Evolutionary conservation across 2,113 vertebrate genomes (phyloP).

Genomic region (Talpa occidentalis): DNA sequence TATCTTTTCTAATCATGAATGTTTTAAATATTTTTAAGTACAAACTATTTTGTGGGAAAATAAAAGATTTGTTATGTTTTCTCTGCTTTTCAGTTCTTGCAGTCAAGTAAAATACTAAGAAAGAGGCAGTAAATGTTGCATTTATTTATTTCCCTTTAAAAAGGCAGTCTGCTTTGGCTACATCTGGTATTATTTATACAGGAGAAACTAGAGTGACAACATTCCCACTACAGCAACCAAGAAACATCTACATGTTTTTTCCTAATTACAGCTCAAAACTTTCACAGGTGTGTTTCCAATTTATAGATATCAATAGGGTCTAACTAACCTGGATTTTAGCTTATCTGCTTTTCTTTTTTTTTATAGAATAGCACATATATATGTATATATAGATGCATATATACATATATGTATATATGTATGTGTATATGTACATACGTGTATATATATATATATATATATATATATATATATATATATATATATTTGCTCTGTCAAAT

Average conservation of each 20-base stretch:
- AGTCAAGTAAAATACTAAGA: not conserved
- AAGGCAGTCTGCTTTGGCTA: not conserved
- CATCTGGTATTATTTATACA: slow-evolving; percentile 1
- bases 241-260: not conserved
- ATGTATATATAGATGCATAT: too few relatives aligned
- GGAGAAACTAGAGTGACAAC: not conserved
- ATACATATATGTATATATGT: too few relatives aligned
- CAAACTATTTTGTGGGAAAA: not conserved
- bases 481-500: not conserved
- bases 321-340: not conserved
- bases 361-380: not conserved
- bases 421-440: too few relatives aligned
- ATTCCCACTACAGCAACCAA: not conserved
- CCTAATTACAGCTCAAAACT: slow-evolving; percentile 7
- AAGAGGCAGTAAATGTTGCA: slow-evolving; percentile 7
- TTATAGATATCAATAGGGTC: not conserved
- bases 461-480: too few relatives aligned
- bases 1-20: not conserved
- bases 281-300: slow-evolving; percentile 54
- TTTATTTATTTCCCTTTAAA: slow-evolving; percentile 41
- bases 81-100: not conserved
- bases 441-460: too few relatives aligned
- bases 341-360: slow-evolving; percentile 6
- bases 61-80: not conserved
- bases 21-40: not conserved